These are phyloP conservation scores for Urosaurus nigricauda DNA, from an alignment of 2,797 vertebrate genomes.

Conservation along the genomic window DNA sequence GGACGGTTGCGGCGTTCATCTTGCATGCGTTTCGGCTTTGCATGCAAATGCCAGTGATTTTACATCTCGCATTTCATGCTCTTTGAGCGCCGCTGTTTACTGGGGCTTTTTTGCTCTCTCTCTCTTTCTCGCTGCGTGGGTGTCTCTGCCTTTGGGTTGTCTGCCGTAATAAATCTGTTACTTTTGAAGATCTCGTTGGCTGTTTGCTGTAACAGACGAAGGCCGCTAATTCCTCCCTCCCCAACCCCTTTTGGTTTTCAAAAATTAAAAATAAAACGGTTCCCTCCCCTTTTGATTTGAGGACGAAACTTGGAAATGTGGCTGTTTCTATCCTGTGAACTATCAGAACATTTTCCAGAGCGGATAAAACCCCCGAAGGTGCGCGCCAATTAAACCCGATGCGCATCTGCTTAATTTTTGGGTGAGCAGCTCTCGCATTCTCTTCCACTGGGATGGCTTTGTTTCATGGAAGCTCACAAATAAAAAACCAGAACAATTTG, in stretches of 20 bases:
- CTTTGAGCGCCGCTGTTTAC: background rate
- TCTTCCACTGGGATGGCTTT: background rate
- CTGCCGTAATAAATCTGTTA: background rate
- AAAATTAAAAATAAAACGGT: background rate
- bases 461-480: constrained; percentile 11
- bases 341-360: background rate
- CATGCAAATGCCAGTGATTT: background rate
- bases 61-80: background rate
- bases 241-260: background rate
- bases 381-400: constrained; percentile 16
- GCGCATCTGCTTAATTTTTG: constrained; percentile 27
- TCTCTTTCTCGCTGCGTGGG: no score
- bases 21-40: background rate
- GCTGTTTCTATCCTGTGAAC: constrained; percentile 1
- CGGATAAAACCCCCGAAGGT: background rate
- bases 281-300: background rate
- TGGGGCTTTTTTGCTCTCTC: no score
- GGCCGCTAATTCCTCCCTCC: background rate
- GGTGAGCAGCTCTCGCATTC: constrained; percentile 3
- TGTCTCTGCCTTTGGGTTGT: background rate
- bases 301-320: background rate
- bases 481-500: background rate
- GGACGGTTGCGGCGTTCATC: background rate
- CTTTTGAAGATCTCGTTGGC: background rate
- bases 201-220: background rate